Evolutionary conservation across 2,888 invertebrate genomes (phyloP).

Genomic region (Eristalinus aeneus): DNA sequence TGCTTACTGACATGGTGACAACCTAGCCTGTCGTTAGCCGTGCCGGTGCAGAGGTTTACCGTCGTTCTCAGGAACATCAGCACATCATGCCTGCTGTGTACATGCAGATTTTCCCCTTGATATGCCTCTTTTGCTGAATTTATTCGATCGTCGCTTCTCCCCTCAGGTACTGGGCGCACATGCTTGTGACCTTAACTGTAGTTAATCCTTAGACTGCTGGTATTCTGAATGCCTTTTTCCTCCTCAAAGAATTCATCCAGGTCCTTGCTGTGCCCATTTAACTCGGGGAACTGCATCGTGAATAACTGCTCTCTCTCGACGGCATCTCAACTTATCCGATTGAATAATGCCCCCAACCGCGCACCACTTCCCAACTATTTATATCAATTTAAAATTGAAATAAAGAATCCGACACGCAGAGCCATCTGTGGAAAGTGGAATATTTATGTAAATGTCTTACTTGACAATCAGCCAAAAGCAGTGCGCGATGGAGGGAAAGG

Average conservation of each 20-base stretch:
- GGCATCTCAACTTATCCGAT: constrained; percentile 52
- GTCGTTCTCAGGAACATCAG: too few species aligned
- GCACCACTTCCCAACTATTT: constrained; percentile 46
- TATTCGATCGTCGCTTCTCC: background rate
- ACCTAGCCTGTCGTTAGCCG: background rate
- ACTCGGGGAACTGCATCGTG: constrained; percentile 12
- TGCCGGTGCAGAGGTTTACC: background rate
- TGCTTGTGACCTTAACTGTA: background rate
- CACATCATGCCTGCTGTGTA: background rate
- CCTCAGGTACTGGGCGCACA: background rate
- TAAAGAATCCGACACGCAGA: constrained; percentile 36
- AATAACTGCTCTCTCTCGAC: background rate
- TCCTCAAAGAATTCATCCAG: constrained; percentile 12
- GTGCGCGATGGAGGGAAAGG: constrained; percentile 21
- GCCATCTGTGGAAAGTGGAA: constrained; percentile 50
- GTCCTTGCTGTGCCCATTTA: constrained; percentile 19
- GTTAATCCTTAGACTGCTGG: background rate
- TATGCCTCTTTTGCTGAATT: background rate
- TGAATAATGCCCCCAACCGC: constrained; percentile 40
- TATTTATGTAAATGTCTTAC: constrained; percentile 68
- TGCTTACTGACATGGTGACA: background rate
- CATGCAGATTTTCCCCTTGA: background rate
- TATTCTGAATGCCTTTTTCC: background rate
- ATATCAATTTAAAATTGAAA: constrained; percentile 67
- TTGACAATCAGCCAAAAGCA: constrained; percentile 55